phyloP scores from a whole-genome alignment of 2,113 vertebrate species.

The Nothoprocta perdicaria region DNA sequence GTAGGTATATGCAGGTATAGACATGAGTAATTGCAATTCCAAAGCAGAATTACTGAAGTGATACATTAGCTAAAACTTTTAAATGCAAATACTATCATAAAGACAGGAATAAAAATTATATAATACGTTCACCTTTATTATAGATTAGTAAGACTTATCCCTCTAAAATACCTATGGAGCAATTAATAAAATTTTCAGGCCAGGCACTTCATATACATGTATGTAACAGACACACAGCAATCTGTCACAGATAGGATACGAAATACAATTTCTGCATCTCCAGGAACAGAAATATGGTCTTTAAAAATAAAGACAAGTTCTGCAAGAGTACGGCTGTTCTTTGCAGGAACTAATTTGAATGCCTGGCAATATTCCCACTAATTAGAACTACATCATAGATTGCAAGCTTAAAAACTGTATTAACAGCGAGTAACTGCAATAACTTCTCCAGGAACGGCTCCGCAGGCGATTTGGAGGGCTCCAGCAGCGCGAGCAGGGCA shows the following conservation, averaged over 20 bases:
- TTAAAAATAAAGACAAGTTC: not conserved
- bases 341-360: not conserved
- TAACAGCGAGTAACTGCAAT: not conserved
- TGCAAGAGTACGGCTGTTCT: not conserved
- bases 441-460: not conserved
- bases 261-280: not conserved
- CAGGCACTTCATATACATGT: not conserved
- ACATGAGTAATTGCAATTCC: not conserved
- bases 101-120: not conserved
- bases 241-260: not conserved
- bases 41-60: not conserved
- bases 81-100: not conserved
- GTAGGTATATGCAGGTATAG: rapidly evolving
- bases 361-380: not conserved
- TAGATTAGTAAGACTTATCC: not conserved
- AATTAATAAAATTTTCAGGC: not conserved
- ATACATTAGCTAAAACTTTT: not conserved
- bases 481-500: too few relatives aligned
- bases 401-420: not conserved
- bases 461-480: not conserved
- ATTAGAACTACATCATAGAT: not conserved
- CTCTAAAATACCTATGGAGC: not conserved
- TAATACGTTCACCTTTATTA: not conserved
- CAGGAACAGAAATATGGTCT: not conserved
- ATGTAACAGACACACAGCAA: not conserved